These are phyloP conservation scores for Dascillus cervinus DNA, from an alignment of 2,888 invertebrate species.

Conservation along the genomic window DNA sequence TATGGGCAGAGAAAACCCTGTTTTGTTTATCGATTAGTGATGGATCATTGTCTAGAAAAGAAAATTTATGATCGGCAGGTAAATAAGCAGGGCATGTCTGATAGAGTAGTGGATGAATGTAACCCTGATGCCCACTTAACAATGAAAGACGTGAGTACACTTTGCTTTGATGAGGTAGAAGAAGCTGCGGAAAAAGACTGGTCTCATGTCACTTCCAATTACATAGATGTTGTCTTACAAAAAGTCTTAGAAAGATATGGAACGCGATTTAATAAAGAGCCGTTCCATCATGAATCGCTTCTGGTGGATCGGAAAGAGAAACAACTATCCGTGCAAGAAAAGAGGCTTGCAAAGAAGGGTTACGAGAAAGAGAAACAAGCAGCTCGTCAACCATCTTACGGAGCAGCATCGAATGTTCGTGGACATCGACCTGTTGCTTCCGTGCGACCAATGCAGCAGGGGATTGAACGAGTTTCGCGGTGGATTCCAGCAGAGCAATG, in stretches of 20 bases:
- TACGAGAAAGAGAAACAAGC: slow-evolving; percentile 94
- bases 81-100: slow-evolving; percentile 94
- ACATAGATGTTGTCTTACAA: slow-evolving; percentile 75
- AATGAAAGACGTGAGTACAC: slow-evolving; percentile 79
- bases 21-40: slow-evolving; percentile 92
- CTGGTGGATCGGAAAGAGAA: slow-evolving; percentile 92
- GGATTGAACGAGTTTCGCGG: slow-evolving; percentile 47
- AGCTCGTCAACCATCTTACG: slow-evolving; percentile 34
- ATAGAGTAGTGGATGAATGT: slow-evolving; percentile 96
- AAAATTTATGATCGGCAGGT: slow-evolving; percentile 98
- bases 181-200: slow-evolving; percentile 74
- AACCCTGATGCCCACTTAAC: slow-evolving; percentile 92
- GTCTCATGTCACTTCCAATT: slow-evolving; percentile 61
- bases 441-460: slow-evolving; percentile 72
- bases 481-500: slow-evolving; percentile 89
- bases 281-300: slow-evolving; percentile 93
- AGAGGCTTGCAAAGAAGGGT: slow-evolving; percentile 82
- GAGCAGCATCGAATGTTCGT: slow-evolving; percentile 26
- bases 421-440: slow-evolving; percentile 48
- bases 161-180: slow-evolving; percentile 86
- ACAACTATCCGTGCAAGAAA: slow-evolving; percentile 88
- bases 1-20: slow-evolving; percentile 94
- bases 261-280: slow-evolving; percentile 65
- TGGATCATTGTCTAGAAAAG: slow-evolving; percentile 94
- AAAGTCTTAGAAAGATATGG: slow-evolving; percentile 59